phyloP scores from a whole-genome alignment of 1,140 invertebrate species.

The Drosophila watanabei region DNA sequence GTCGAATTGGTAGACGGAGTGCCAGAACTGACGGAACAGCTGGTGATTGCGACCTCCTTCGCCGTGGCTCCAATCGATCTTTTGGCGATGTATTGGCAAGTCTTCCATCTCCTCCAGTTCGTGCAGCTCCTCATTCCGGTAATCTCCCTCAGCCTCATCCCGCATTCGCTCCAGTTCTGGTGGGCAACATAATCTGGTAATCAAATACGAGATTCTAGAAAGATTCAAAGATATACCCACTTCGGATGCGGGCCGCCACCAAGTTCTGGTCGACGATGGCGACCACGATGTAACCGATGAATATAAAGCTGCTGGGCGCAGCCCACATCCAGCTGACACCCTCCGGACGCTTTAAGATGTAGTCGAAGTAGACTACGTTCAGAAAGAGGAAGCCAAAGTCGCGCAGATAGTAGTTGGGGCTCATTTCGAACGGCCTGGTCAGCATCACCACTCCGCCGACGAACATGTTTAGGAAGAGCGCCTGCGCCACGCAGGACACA shows the following conservation, averaged over 20 bases:
- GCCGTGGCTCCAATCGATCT: not conserved
- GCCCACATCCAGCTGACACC: not conserved
- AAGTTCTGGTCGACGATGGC: conserved; percentile 24
- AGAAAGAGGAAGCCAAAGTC: conserved; percentile 41
- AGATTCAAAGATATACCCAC: not conserved
- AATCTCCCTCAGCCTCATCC: rapidly evolving
- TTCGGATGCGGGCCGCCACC: conserved; percentile 5
- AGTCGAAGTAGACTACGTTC: conserved; percentile 32
- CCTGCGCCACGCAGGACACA: conserved; percentile 8
- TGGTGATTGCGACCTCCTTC: not conserved
- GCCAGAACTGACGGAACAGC: conserved; percentile 28
- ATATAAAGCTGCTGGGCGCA: conserved; percentile 1
- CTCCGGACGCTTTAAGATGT: conserved; percentile 5
- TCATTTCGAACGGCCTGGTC: conserved; percentile 9
- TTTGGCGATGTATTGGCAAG: not conserved
- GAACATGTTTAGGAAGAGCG: conserved; percentile 26
- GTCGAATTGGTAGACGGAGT: conserved; percentile 20
- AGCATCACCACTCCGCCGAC: conserved; percentile 33
- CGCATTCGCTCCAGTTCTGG: not conserved
- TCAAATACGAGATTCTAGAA: not conserved
- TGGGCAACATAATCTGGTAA: not conserved
- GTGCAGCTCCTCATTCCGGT: not conserved
- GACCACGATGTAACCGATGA: conserved; percentile 16
- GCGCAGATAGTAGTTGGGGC: conserved; percentile 15
- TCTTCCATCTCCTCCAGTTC: not conserved